phyloP scores from a whole-genome alignment of 1,140 invertebrate species.

The Archegozetes longisetosus region DNA sequence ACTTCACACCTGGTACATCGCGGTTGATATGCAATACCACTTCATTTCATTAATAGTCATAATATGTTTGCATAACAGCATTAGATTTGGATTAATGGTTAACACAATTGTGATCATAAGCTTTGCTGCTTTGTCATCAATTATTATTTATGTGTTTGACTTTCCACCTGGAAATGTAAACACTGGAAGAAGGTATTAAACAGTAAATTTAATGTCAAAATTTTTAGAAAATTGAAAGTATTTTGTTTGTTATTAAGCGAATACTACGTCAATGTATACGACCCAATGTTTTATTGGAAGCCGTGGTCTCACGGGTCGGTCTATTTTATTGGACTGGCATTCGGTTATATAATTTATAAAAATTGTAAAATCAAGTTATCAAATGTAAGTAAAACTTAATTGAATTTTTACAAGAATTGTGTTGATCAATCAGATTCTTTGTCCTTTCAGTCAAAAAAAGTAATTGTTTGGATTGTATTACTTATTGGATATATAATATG shows the following conservation, averaged over 20 bases:
- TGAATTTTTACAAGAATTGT: background rate
- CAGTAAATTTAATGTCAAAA: background rate
- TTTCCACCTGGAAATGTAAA: constrained; percentile 7
- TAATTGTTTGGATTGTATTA: background rate
- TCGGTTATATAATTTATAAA: constrained; percentile 30
- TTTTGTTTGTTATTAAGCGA: constrained; percentile 6
- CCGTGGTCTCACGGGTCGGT: constrained; percentile 37
- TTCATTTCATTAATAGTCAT: constrained; percentile 24
- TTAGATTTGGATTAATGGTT: background rate
- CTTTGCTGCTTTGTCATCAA: background rate
- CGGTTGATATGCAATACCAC: constrained; percentile 29
- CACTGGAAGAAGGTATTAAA: constrained; percentile 1
- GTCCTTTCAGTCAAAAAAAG: background rate
- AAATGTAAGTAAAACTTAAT: constrained; percentile 8
- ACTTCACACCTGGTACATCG: constrained; percentile 28
- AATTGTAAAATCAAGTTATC: constrained; percentile 3
- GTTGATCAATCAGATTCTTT: background rate
- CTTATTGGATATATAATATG: background rate
- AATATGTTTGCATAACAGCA: constrained; percentile 22
- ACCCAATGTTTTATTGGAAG: constrained; percentile 72
- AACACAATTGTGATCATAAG: background rate
- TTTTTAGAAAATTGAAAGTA: background rate
- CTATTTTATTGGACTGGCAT: constrained; percentile 34
- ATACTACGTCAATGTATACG: constrained; percentile 36
- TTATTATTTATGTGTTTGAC: background rate